phyloP scores from a whole-genome alignment of 2,888 invertebrate species.

The Melikaiella ostensackeni region DNA sequence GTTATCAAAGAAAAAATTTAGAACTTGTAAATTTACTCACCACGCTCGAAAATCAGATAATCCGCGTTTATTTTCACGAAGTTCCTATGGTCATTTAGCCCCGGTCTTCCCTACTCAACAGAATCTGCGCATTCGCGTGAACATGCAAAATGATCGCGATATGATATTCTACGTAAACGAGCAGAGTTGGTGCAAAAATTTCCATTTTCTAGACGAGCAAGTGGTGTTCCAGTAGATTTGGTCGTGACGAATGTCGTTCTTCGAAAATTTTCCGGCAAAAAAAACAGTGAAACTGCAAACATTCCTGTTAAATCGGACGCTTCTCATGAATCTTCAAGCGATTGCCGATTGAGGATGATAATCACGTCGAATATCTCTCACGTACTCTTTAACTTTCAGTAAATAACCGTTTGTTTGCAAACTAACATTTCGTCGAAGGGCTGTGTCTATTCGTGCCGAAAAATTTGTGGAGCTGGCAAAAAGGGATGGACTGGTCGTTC shows the following conservation, averaged over 20 bases:
- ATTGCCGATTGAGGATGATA: conserved; percentile 49
- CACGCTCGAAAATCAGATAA: too few species aligned
- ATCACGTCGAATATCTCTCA: neutral
- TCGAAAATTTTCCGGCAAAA: conserved; percentile 48
- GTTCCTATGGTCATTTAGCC: too few species aligned
- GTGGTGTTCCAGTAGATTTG: conserved; percentile 49
- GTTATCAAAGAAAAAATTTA: too few species aligned
- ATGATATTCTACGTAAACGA: conserved; percentile 51
- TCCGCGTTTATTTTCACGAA: too few species aligned
- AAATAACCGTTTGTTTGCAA: neutral
- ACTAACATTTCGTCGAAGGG: neutral
- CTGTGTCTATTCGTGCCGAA: too few species aligned
- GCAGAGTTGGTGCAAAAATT: conserved; percentile 48
- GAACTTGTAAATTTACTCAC: too few species aligned
- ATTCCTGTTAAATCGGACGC: conserved; percentile 42
- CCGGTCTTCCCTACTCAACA: too few species aligned
- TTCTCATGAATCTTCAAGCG: conserved; percentile 54
- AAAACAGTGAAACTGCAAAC: conserved; percentile 46
- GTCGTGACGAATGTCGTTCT: conserved; percentile 52
- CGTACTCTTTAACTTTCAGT: neutral
- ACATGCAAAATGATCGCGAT: conserved; percentile 36
- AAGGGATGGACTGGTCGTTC: too few species aligned
- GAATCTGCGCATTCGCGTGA: neutral
- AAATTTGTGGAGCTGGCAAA: too few species aligned
- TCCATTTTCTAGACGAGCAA: conserved; percentile 47